phyloP scores from a whole-genome alignment of 2,113 vertebrate species.

The Colaptes auratus region DNA sequence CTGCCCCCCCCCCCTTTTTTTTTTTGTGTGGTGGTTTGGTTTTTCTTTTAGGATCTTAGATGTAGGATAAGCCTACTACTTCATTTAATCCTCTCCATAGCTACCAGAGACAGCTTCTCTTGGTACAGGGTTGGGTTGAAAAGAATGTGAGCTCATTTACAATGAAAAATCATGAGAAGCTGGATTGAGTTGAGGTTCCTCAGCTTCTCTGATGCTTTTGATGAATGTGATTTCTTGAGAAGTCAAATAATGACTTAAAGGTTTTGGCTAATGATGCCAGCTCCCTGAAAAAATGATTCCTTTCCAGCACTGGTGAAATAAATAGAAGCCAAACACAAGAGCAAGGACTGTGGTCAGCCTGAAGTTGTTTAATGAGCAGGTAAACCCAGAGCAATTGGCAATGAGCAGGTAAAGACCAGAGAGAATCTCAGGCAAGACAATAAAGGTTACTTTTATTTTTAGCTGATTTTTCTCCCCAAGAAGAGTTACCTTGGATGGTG shows the following conservation, averaged over 20 bases:
- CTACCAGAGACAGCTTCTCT: not conserved
- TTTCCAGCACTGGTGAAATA: not conserved
- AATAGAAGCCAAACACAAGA: not conserved
- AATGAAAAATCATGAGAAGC: not conserved
- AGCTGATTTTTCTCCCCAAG: too few species aligned
- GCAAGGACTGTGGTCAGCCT: not conserved
- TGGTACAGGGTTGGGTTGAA: not conserved
- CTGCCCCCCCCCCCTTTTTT: too few species aligned
- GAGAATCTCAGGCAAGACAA: not conserved
- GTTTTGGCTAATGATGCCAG: accelerated
- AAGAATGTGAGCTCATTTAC: not conserved
- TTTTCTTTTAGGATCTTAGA: not conserved
- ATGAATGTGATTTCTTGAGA: not conserved
- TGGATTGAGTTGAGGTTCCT: not conserved
- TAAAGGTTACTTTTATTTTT: not conserved
- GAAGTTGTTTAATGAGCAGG: not conserved
- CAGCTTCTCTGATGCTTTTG: not conserved
- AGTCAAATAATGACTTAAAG: not conserved
- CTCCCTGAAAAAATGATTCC: not conserved
- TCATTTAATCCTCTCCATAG: not conserved
- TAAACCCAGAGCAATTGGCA: not conserved
- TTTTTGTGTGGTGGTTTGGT: not conserved
- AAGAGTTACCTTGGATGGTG: not conserved
- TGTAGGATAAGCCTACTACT: not conserved
- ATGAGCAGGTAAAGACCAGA: not conserved